phyloP scores from a whole-genome alignment of 2,888 invertebrate species.

The Pachydiplax longipennis region DNA sequence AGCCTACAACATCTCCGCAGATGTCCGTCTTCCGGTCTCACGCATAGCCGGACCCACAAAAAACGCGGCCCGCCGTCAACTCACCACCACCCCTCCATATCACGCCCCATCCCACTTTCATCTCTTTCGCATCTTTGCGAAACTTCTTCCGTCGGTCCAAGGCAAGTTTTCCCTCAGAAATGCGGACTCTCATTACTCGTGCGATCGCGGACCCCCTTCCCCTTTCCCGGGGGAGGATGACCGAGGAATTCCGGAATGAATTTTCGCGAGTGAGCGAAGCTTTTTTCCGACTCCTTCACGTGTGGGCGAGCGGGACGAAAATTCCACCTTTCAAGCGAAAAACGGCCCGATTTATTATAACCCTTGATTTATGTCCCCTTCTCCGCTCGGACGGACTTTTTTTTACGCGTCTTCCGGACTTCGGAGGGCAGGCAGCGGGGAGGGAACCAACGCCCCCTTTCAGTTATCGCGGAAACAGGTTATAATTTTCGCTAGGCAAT shows the following conservation, averaged over 20 bases:
- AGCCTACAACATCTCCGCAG: constrained; percentile 29
- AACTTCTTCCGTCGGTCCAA: neutral
- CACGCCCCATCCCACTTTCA: neutral
- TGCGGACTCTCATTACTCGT: neutral
- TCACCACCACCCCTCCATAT: neutral
- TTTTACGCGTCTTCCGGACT: neutral
- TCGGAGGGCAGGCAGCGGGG: neutral
- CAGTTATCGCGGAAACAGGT: neutral
- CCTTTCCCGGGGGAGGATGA: neutral
- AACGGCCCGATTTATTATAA: neutral
- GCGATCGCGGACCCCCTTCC: neutral
- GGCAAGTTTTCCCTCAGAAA: neutral
- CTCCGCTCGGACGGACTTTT: neutral
- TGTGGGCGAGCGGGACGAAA: neutral
- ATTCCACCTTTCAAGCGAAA: neutral
- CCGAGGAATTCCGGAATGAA: neutral
- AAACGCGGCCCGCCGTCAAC: constrained; percentile 25
- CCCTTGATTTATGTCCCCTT: neutral
- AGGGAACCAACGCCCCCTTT: neutral
- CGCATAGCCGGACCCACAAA: constrained; percentile 44
- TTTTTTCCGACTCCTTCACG: neutral
- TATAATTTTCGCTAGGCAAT: neutral
- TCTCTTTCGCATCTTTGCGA: neutral
- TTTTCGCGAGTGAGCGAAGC: neutral
- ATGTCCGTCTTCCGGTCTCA: constrained; percentile 42